Evolutionary conservation across 2,888 invertebrate genomes (phyloP).

Genomic region (Eupeodes luniger): DNA sequence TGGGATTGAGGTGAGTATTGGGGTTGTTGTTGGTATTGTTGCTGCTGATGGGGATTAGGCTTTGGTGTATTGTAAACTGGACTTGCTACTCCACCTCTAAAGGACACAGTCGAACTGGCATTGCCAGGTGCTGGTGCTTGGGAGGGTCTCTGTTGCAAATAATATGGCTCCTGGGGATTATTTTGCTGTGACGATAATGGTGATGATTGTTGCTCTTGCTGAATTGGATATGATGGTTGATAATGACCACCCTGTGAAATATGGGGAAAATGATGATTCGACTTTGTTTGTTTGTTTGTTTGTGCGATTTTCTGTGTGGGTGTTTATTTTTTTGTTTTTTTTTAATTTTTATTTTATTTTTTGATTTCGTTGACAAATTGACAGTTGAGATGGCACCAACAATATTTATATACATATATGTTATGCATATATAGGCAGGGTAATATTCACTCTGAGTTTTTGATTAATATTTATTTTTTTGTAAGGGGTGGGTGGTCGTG

Average conservation of each 20-base stretch:
- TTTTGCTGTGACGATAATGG: slow-evolving; percentile 57
- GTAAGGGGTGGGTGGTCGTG: background rate
- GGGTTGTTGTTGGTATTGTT: slow-evolving; percentile 74
- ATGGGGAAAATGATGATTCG: slow-evolving; percentile 72
- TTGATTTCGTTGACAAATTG: slow-evolving; percentile 46
- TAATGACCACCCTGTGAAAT: slow-evolving; percentile 75
- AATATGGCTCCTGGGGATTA: slow-evolving; percentile 65
- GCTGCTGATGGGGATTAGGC: slow-evolving; percentile 66
- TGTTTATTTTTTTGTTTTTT: slow-evolving; percentile 10
- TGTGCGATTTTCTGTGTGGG: slow-evolving; percentile 22
- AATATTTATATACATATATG: background rate
- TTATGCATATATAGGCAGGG: background rate
- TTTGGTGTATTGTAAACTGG: slow-evolving; percentile 70
- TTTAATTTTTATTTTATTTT: slow-evolving; percentile 24
- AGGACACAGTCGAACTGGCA: slow-evolving; percentile 66
- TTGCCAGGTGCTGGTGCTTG: slow-evolving; percentile 71
- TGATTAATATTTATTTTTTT: slow-evolving; percentile 1
- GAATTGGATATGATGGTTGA: slow-evolving; percentile 76
- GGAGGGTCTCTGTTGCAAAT: slow-evolving; percentile 58
- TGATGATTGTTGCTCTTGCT: slow-evolving; percentile 74
- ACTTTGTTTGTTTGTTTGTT: slow-evolving; percentile 33
- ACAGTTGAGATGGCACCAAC: slow-evolving; percentile 57
- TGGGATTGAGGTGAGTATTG: slow-evolving; percentile 67
- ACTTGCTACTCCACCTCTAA: slow-evolving; percentile 63
- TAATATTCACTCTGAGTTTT: background rate